Percentiles rank a stretch among this genome's conserved stretches.
These are phyloP conservation scores for Sepioteuthis lessoniana DNA, from an alignment of 2,888 invertebrate species.

Conservation along the genomic window DNA sequence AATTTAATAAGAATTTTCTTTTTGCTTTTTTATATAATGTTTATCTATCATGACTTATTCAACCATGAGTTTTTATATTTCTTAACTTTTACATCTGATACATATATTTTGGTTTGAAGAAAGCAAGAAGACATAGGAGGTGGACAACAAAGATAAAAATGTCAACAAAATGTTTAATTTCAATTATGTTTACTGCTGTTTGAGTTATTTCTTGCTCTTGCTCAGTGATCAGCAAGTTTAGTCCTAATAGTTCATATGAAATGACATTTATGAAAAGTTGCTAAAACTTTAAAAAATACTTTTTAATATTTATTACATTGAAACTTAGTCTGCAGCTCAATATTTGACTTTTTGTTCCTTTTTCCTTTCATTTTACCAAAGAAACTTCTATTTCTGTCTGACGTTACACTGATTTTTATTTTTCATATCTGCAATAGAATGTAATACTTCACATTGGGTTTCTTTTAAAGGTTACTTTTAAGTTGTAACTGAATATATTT, in stretches of 20 bases:
- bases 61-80: not conserved
- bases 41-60: not conserved
- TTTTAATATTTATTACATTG: not conserved
- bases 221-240: not conserved
- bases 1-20: not conserved
- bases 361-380: no score
- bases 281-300: not conserved
- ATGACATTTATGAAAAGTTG: not conserved
- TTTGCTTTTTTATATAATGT: not conserved
- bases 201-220: not conserved
- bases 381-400: no score
- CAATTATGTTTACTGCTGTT: not conserved
- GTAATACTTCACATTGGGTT: no score
- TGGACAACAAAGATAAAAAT: not conserved
- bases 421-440: no score
- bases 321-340: not conserved
- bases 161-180: not conserved
- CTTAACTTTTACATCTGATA: not conserved
- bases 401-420: no score
- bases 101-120: not conserved
- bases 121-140: not conserved
- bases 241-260: not conserved
- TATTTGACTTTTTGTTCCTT: not conserved
- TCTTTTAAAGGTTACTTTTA: no score
- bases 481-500: no score